Conservation (phyloP, 2,113 vertebrate genomes). For the Heterochromis multidens region DNA sequence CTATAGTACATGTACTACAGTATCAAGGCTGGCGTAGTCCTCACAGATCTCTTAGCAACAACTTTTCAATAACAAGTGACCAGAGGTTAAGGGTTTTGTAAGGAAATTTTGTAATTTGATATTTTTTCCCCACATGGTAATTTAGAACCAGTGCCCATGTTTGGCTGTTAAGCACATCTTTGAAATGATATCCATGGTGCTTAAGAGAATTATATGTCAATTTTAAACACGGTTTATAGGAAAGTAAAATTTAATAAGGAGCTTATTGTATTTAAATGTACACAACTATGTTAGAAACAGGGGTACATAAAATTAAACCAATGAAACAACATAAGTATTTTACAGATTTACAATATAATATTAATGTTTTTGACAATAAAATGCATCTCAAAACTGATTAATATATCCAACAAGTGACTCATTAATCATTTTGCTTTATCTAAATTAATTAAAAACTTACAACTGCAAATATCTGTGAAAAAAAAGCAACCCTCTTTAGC, state of each 20-base stretch:
- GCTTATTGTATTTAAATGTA: too few relatives aligned
- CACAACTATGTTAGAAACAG: too few relatives aligned
- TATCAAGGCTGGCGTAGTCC: neutral
- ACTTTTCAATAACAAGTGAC: neutral
- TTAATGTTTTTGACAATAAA: neutral
- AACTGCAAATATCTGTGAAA: neutral
- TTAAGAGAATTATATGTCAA: neutral
- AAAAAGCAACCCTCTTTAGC: neutral
- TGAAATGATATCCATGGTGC: neutral
- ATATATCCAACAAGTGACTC: too few relatives aligned
- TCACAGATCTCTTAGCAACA: neutral
- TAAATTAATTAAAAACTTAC: neutral
- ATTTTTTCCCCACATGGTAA: neutral
- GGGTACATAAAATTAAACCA: too few relatives aligned
- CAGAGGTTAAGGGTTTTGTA: neutral
- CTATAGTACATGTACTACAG: neutral
- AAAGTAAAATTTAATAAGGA: too few relatives aligned
- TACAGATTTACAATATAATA: too few relatives aligned
- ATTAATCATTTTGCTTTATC: neutral
- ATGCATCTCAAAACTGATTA: neutral
- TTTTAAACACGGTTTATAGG: neutral
- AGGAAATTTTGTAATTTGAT: neutral
- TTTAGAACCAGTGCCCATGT: neutral
- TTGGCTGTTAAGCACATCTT: neutral
- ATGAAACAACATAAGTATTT: too few relatives aligned